Percentiles rank a stretch among this genome's conserved stretches.
Conservation (phyloP, 1,140 invertebrate species). For the Aradophagus sp. region DNA sequence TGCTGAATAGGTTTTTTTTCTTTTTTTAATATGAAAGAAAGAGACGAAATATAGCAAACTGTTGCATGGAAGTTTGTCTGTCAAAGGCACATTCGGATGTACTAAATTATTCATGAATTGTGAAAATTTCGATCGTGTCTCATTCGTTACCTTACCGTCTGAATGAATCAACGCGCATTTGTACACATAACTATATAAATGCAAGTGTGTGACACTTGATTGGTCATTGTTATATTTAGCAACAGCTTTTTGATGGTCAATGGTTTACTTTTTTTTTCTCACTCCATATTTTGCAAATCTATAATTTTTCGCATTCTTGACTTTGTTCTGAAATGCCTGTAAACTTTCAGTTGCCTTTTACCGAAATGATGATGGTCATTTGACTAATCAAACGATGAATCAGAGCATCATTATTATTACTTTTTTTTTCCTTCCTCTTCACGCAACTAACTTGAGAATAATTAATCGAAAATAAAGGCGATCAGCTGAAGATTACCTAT, state of each 20-base stretch:
- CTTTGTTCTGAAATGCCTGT: too few relatives aligned
- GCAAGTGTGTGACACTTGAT: slow-evolving; percentile 52
- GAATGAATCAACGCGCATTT: slow-evolving; percentile 22
- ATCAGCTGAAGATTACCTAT: too few relatives aligned
- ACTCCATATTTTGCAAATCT: slow-evolving; percentile 20
- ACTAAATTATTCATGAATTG: slow-evolving; percentile 58
- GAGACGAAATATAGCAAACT: slow-evolving; percentile 4
- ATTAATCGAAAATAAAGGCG: too few relatives aligned
- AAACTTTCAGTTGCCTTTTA: too few relatives aligned
- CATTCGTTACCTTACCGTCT: not conserved
- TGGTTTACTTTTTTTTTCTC: slow-evolving; percentile 43
- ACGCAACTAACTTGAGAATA: too few relatives aligned
- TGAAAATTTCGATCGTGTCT: slow-evolving; percentile 42
- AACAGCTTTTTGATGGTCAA: slow-evolving; percentile 58
- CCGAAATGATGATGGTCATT: too few relatives aligned
- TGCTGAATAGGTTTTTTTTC: too few relatives aligned
- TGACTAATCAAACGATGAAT: too few relatives aligned
- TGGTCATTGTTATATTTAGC: slow-evolving; percentile 70
- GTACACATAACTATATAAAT: slow-evolving; percentile 46
- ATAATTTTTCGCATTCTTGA: slow-evolving; percentile 1
- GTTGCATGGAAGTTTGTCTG: not conserved
- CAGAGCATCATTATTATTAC: too few relatives aligned
- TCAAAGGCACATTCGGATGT: slow-evolving; percentile 22
- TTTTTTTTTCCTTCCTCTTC: too few relatives aligned
- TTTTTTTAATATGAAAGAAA: too few relatives aligned